Base-by-base conservation (phyloP, 2,113 vertebrate species). In the Pteronura brasiliensis region DNA sequence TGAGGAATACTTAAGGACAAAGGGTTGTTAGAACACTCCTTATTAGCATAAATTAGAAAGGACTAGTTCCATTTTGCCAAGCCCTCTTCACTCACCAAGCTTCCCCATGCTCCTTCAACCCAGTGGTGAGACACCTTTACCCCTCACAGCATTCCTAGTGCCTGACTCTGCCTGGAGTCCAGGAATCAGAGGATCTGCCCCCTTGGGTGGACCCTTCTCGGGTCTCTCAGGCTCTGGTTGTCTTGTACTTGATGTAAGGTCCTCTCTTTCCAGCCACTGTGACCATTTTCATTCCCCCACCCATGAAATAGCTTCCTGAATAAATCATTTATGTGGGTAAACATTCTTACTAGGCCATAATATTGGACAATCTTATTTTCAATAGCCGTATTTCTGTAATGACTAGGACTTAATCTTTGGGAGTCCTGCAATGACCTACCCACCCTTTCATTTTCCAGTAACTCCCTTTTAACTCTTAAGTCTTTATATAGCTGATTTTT, bases 251-350 rank as follows among this genome's bases (percentile, higher is more conserved):
- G 84, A 44, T 65, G 27, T 29, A 52, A 69, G 87, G 10, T 47
- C 67, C 87, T 81, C 36, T 91, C 52, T 95, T 88, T 61, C 49
- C 47, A 87, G 84, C 13, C 29, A 90, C n/a, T 23, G 83, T 23
- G 20, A 77, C 34, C 52, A 84, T 31, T 25, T 34, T 59, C 52
- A 49, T 74, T 93, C 80, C 82, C 34, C 42, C 63, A 77, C 42
- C 77, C 21, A 85, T 63, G 63, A 59, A 63, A 85, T 27, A 65
- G 31, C 49, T 52, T 90, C 67, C 95, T 90, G 93, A 96, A 86
- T 77, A 74, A 94, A 84, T 88, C 42, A 93, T 29, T 95, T 84
- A 85, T 74, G 59, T 87, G 61, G 69, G 44, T 88, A 97, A 76
- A 97, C 42, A 57, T 52, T 93, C 67, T 92, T 84, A 81, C 9